Evolutionary conservation across 2,888 invertebrate genomes (phyloP).

Genomic region (Eurois occulta): DNA sequence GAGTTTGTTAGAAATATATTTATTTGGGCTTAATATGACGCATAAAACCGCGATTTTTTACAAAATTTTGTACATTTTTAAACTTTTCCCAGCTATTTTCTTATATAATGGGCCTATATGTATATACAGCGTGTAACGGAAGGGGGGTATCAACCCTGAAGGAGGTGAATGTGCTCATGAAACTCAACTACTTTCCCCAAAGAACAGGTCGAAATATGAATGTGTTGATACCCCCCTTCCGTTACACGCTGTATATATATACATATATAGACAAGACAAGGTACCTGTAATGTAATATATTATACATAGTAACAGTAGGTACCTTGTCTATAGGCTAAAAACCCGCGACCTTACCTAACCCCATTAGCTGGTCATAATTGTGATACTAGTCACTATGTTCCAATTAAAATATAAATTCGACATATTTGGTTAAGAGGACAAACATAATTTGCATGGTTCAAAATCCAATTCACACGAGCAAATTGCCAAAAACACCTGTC

Average conservation of each 20-base stretch:
- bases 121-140: no score
- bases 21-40: background rate
- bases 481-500: constrained; percentile 6
- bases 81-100: no score
- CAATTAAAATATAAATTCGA: background rate
- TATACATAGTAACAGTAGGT: background rate
- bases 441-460: constrained; percentile 5
- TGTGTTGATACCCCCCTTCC: no score
- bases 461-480: constrained; percentile 3
- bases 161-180: no score
- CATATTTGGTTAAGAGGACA: background rate
- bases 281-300: no score
- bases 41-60: background rate
- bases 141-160: no score
- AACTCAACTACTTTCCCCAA: no score
- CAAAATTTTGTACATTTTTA: background rate
- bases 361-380: background rate
- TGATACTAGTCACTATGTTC: background rate
- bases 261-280: no score
- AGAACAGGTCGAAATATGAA: no score
- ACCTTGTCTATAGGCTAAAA: background rate
- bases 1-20: background rate
- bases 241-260: no score
- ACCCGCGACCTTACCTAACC: no score
- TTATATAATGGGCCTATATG: background rate